Conservation (phyloP, 2,888 invertebrate genomes). For the Chorisops tibialis region DNA sequence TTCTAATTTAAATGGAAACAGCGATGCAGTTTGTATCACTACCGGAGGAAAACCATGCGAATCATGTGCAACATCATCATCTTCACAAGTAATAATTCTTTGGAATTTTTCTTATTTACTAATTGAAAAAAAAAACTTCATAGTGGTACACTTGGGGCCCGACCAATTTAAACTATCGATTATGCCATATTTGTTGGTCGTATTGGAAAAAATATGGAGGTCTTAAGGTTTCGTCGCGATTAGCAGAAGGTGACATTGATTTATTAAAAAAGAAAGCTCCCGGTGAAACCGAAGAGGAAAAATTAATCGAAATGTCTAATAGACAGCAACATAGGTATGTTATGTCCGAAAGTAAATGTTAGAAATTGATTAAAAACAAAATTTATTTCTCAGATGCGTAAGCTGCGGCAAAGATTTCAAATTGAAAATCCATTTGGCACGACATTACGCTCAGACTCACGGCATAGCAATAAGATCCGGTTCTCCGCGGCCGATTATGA, state of each 20-base stretch:
- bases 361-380: background rate
- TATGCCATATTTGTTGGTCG: slow-evolving; percentile 92
- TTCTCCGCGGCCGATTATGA: slow-evolving; percentile 90
- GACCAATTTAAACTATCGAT: slow-evolving; percentile 84
- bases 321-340: slow-evolving; percentile 48
- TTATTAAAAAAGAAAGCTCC: slow-evolving; percentile 52
- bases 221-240: slow-evolving; percentile 71
- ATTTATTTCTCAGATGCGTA: slow-evolving; percentile 46
- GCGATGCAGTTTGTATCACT: slow-evolving; percentile 53
- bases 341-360: background rate
- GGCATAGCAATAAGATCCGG: slow-evolving; percentile 66
- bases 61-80: slow-evolving; percentile 65
- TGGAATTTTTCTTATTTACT: slow-evolving; percentile 18
- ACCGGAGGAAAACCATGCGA: slow-evolving; percentile 74
- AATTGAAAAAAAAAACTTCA: no score
- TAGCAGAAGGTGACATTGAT: slow-evolving; percentile 54
- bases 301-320: slow-evolving; percentile 51
- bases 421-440: slow-evolving; percentile 87
- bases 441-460: slow-evolving; percentile 92
- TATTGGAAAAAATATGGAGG: slow-evolving; percentile 99
- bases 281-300: slow-evolving; percentile 55
- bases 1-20: slow-evolving; percentile 62
- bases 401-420: slow-evolving; percentile 96
- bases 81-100: slow-evolving; percentile 54
- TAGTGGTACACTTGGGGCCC: slow-evolving; percentile 99